Evolutionary conservation across 2,888 invertebrate species (phyloP), one percentile per base, ranked within the genome.

Genomic region (Boloria euphrosyne): DNA sequence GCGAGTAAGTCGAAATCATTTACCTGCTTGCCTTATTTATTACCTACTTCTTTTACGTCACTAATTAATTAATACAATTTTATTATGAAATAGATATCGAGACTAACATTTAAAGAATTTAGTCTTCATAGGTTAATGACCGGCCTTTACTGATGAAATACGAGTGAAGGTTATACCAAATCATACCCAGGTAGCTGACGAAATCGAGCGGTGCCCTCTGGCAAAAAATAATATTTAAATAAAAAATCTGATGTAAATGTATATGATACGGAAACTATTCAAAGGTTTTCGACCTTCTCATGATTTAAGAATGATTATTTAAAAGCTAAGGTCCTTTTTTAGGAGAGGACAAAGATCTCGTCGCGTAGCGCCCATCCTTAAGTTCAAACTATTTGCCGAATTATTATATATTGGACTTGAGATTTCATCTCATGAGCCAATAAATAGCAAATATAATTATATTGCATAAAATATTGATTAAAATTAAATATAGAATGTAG

Each of bases 91-190:
- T 75, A 73, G 71, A 71, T 68, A 66, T 71, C 70, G 72, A 74
- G 70, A 71, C 67, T 69, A 71, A 72, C 54, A 72, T 75, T 79
- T 75, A 76, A 38, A 77, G 76, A 76, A 76, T 78, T 78, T 79
- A 79, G 63, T 70, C 63, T 74, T 75, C 73, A 72, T 61, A 80
- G 88, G 81, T 89, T 85, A 83, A 73, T 75, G 90, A 84, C 86
- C 90, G 75, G 79, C 76, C 74, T 78, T 79, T 80, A 75, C 79
- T 85, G 84, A 86, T 82, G 86, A 86, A 85, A 85, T 83, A 83
- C 76, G 73, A 73, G 70, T 79, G 85, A 89, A 89, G 89, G 87
- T 88, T 85, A 84, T 81, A 80, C 79, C 80, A 77, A 74, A 79
- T 72, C 78, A 77, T 74, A 76, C 70, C 80, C 84, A 87, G 84